Conservation (phyloP, 2,797 vertebrate species). For the Parambassis ranga region DNA sequence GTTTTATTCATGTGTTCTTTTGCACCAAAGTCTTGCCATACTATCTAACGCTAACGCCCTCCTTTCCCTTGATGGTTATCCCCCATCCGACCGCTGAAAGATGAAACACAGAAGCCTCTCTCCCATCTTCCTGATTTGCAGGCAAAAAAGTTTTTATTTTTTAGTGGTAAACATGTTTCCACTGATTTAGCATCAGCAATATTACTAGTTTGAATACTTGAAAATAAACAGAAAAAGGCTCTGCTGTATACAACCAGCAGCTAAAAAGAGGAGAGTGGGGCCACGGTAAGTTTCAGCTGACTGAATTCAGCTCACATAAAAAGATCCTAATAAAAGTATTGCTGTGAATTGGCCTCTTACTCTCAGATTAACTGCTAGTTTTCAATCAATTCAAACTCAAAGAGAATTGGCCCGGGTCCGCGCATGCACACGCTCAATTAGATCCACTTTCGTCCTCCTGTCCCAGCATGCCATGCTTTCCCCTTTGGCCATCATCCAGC, state of each 20-base stretch:
- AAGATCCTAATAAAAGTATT: constrained; percentile 2
- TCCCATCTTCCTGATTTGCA: constrained; percentile 28
- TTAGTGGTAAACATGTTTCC: constrained; percentile 47
- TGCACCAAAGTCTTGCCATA: constrained; percentile 54
- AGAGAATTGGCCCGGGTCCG: constrained; percentile 1
- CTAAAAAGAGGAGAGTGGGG: not conserved
- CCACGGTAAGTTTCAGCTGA: not conserved
- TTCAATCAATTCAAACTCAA: constrained; percentile 23
- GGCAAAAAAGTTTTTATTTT: constrained; percentile 13
- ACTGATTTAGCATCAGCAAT: constrained; percentile 21
- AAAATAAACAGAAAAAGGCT: not conserved
- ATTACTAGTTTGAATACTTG: not conserved
- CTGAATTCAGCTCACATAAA: not conserved
- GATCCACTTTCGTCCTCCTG: constrained; percentile 23
- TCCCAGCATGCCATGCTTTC: constrained; percentile 50
- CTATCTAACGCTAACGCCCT: constrained; percentile 37
- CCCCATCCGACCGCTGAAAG: constrained; percentile 32
- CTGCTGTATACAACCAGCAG: not conserved
- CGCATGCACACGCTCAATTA: constrained; percentile 29
- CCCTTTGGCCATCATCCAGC: constrained; percentile 55
- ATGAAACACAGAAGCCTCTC: constrained; percentile 42
- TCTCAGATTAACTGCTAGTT: constrained; percentile 17
- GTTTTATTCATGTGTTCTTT: constrained; percentile 60
- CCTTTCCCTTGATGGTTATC: constrained; percentile 56
- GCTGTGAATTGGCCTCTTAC: not conserved